Base-by-base conservation (phyloP, 2,113 vertebrate genomes). In the Corythornis cristatus region DNA sequence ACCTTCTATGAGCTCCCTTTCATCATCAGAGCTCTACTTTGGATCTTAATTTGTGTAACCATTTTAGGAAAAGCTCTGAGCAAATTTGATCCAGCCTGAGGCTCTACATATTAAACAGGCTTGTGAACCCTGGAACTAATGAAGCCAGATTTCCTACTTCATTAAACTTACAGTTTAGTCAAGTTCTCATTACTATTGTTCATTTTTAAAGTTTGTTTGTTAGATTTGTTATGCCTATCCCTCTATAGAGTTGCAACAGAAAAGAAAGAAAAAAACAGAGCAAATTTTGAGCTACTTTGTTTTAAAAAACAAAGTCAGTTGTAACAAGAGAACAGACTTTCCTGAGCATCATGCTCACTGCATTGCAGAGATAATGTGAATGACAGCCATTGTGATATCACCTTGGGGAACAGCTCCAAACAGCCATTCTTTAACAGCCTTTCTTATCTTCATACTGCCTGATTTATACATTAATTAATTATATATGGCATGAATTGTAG, bases 331-430 rank as follows among this genome's bases (percentile, higher is more conserved):
- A 35, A 43, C 43, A 86, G 53, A 26, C n/a, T 75, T 75, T 92
- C 26, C 40, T 22, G 28, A 92, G 40, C 57, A 72, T 75, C 66
- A 37, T 58, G 64, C 71, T 29, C 3, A 0, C 81, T 93, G 89
- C 66, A 92, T 6, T 87, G 84, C 77, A 92, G 89, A 92, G 91
- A 95, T 93, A 92, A 89, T 65, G 53, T 75, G 89, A 92, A 45
- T 86, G 81, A 91, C 91, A 96, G 74, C 45, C 66, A 57, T 68
- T 84, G 84, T 64, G 53, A 31, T 68, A 87, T 9, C 87, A 89
- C 91, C 91, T 72, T 92, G 62, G 89, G 91, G 78, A 91, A 91
- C 31, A 65, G 62, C 81, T 89, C 50, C 62, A 75, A 93, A 87
- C 15, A 89, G 53, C 43, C 46, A 65, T 77, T 65, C 81, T 85